Conservation (phyloP, 2,113 vertebrate species). For the Rhabdornis inornatus region DNA sequence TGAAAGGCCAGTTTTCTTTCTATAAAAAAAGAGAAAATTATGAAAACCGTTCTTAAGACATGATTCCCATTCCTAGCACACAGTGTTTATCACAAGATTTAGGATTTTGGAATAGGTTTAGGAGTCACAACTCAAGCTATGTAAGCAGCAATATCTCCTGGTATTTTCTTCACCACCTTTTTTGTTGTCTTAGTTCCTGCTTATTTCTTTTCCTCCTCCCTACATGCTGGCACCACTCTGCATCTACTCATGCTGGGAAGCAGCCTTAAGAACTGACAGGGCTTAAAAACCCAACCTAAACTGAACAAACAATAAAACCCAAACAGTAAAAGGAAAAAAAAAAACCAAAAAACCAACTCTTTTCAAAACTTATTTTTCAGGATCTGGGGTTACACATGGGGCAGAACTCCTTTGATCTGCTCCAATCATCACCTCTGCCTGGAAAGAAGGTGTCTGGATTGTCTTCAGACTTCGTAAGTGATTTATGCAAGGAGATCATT, state of each 20-base stretch:
- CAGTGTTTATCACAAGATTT: neutral
- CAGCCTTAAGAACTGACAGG: neutral
- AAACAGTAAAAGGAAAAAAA: neutral
- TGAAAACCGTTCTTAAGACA: neutral
- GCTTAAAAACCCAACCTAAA: neutral
- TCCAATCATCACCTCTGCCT: neutral
- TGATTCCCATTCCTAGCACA: neutral
- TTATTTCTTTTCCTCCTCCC: neutral
- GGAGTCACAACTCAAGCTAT: neutral
- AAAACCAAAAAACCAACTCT: no score
- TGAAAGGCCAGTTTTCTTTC: slow-evolving; percentile 39
- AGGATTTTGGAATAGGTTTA: neutral
- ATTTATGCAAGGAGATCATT: neutral
- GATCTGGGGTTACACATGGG: rapidly evolving
- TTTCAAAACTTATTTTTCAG: neutral
- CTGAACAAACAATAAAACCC: neutral
- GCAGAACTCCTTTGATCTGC: neutral
- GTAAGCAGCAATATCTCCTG: neutral
- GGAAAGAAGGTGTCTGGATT: neutral
- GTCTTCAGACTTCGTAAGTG: neutral
- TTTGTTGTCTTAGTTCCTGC: neutral
- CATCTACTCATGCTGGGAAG: neutral
- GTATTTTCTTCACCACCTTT: neutral
- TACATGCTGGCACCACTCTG: rapidly evolving
- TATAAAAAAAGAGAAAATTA: slow-evolving; percentile 14